These are phyloP conservation scores for Poeciliopsis presidionis DNA, from an alignment of 2,797 vertebrate species.

Conservation along the genomic window DNA sequence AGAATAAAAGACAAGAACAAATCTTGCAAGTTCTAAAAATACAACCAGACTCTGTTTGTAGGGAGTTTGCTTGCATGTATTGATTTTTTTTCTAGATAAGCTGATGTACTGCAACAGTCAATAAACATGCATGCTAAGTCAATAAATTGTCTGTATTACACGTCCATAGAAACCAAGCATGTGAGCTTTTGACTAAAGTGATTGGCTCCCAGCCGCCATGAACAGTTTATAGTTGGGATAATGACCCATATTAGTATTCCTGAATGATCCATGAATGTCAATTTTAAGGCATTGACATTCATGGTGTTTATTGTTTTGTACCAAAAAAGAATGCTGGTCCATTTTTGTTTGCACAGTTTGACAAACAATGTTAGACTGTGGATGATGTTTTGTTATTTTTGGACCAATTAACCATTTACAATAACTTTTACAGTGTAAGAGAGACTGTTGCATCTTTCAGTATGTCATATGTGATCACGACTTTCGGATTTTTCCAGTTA, in stretches of 20 bases:
- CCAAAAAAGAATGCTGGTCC: no score
- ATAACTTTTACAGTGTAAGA: no score
- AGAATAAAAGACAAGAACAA: neutral
- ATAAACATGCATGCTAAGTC: neutral
- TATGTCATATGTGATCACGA: no score
- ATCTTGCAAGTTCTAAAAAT: neutral
- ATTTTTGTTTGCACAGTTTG: no score
- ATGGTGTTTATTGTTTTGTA: no score
- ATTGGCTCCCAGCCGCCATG: neutral
- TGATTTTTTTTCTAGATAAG: neutral
- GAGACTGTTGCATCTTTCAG: no score
- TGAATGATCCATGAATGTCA: neutral
- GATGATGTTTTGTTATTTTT: no score
- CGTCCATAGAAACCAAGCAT: neutral
- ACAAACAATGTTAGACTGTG: no score
- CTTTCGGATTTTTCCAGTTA: no score
- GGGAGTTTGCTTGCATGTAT: neutral
- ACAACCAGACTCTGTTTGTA: neutral
- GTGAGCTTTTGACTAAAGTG: neutral
- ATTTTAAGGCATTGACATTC: neutral
- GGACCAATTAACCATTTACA: no score
- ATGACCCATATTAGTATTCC: neutral
- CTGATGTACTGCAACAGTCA: neutral
- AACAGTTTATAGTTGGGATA: neutral
- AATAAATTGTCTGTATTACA: neutral